Percentiles rank a stretch among this genome's conserved stretches.
Conservation (phyloP, 2,113 vertebrate genomes). For the Stictonetta naevosa region DNA sequence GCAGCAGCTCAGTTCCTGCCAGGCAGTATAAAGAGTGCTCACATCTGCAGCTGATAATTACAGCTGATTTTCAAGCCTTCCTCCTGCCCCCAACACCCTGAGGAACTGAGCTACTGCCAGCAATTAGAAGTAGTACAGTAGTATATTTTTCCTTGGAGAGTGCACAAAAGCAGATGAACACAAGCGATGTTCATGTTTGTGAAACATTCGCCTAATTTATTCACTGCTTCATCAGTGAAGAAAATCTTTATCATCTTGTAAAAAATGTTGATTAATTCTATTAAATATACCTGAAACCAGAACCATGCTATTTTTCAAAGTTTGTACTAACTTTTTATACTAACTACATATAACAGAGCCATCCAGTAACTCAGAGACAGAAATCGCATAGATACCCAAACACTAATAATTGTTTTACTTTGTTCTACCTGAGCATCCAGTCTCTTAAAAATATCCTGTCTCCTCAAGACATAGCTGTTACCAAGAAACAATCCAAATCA, state of each 20-base stretch:
- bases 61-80: not conserved
- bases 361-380: not conserved
- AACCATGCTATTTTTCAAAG: not conserved
- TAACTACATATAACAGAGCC: not conserved
- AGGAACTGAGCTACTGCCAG: slow-evolving; percentile 9
- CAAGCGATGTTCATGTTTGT: not conserved
- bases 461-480: not conserved
- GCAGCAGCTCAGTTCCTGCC: not conserved
- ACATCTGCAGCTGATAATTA: slow-evolving; percentile 15
- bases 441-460: not conserved
- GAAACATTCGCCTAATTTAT: not conserved
- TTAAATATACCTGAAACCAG: not conserved
- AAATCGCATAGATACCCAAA: not conserved
- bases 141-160: not conserved
- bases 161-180: not conserved
- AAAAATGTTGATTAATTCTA: not conserved
- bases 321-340: not conserved
- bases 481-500: not conserved
- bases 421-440: not conserved
- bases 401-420: not conserved
- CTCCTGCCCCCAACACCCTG: not conserved
- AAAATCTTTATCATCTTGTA: not conserved
- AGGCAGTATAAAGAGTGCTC: not conserved
- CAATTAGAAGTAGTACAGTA: not conserved
- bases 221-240: not conserved